These are phyloP conservation scores for Fukomys damarensis DNA, from an alignment of 2,113 vertebrate species.

Conservation along the genomic window DNA sequence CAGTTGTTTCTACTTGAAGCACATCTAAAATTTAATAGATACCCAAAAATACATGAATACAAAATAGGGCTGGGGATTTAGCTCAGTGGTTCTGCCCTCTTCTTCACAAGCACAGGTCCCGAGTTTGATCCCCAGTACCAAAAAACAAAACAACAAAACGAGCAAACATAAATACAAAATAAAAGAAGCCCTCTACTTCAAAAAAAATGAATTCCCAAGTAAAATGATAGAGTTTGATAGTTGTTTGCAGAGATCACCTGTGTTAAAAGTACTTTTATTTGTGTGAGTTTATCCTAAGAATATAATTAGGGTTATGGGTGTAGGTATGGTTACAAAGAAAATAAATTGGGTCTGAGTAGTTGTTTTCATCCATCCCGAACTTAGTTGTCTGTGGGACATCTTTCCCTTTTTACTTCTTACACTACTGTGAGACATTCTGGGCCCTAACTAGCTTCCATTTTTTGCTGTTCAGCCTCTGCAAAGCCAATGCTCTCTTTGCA, in stretches of 20 bases:
- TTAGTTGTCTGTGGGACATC: background rate
- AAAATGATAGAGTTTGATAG: conserved; percentile 37
- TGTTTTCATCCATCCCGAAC: conserved; percentile 10
- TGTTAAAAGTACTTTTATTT: background rate
- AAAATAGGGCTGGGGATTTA: no score
- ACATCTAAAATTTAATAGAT: conserved; percentile 42
- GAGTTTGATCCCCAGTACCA: no score
- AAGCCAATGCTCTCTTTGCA: background rate
- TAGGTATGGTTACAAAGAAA: conserved; percentile 43
- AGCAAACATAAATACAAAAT: no score
- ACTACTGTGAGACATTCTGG: background rate
- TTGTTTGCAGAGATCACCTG: background rate
- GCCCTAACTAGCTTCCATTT: conserved; percentile 7
- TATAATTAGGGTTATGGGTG: conserved; percentile 14
- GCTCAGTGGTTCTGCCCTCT: no score
- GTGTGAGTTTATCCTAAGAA: background rate
- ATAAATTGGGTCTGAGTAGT: conserved; percentile 19
- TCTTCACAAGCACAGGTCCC: no score
- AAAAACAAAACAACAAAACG: no score
- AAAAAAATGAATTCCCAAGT: conserved; percentile 38
- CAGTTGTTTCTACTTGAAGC: conserved; percentile 2
- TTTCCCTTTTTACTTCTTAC: background rate
- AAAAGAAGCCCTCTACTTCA: background rate
- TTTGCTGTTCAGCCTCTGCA: background rate
- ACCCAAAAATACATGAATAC: background rate